Evolutionary conservation across 2,888 invertebrate species (phyloP).

Genomic region (Acronicta leporina): DNA sequence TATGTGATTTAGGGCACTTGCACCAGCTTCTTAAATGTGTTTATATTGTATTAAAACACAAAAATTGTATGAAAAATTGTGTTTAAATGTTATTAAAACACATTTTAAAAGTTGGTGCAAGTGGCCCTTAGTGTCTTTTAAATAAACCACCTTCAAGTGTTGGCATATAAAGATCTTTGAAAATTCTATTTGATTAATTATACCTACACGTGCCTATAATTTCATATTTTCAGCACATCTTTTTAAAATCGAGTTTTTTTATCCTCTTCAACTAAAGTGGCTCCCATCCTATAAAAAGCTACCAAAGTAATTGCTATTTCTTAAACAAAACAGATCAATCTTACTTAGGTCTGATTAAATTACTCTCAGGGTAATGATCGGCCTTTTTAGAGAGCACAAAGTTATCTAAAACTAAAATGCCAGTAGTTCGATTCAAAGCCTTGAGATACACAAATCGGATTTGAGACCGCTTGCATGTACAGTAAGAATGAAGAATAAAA

Average conservation of each 20-base stretch:
- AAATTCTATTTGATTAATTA: too few relatives aligned
- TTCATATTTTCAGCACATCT: too few relatives aligned
- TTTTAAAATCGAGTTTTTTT: background rate
- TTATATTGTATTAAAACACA: too few relatives aligned
- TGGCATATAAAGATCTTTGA: too few relatives aligned
- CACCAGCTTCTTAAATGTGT: too few relatives aligned
- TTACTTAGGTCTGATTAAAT: conserved; percentile 28
- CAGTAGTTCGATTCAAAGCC: conserved; percentile 54
- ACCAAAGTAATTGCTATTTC: conserved; percentile 22
- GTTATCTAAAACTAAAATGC: conserved; percentile 49
- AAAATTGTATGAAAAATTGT: too few relatives aligned
- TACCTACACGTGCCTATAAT: too few relatives aligned
- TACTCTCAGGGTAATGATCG: conserved; percentile 22
- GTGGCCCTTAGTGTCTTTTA: too few relatives aligned
- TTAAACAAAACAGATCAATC: conserved; percentile 38
- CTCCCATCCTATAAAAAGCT: background rate
- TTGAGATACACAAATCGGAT: conserved; percentile 71
- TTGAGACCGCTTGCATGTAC: conserved; percentile 62
- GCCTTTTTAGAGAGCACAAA: conserved; percentile 31
- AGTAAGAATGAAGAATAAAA: conserved; percentile 67
- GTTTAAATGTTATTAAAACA: too few relatives aligned
- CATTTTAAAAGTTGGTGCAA: too few relatives aligned
- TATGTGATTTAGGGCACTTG: too few relatives aligned
- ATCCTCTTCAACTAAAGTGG: background rate
- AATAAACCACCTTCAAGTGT: too few relatives aligned